Conservation (phyloP, 2,797 vertebrate genomes). For the Aselliscus stoliczkanus region DNA sequence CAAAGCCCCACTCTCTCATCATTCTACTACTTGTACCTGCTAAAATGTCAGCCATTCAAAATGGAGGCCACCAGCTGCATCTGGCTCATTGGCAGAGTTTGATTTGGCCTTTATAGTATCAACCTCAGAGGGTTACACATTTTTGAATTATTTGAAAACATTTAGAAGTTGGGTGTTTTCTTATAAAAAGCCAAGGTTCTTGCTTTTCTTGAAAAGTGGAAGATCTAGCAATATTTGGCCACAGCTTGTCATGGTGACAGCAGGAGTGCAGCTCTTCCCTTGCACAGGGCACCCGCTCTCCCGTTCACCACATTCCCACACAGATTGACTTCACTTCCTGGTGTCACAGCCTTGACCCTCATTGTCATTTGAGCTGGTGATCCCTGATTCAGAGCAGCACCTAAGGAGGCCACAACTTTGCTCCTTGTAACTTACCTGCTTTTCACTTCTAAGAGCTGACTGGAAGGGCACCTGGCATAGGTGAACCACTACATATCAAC, state of each 20-base stretch:
- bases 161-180: not conserved
- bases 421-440: not conserved
- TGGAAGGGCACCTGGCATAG: not conserved
- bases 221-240: not conserved
- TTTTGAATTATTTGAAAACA: not conserved
- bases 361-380: not conserved
- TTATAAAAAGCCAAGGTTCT: not conserved
- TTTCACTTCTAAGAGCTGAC: not conserved
- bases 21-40: not conserved
- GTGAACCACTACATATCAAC: not conserved
- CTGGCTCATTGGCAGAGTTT: not conserved
- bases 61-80: not conserved
- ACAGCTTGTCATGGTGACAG: not conserved
- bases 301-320: not conserved
- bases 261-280: not conserved
- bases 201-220: not conserved
- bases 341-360: not conserved
- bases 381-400: not conserved
- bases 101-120: not conserved
- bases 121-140: not conserved
- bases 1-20: not conserved
- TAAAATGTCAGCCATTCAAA: not conserved
- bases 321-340: not conserved
- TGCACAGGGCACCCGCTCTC: no score
- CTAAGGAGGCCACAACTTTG: rapidly evolving